Base-by-base conservation (phyloP, 2,797 vertebrate genomes). In the Artibeus jamaicensis region DNA sequence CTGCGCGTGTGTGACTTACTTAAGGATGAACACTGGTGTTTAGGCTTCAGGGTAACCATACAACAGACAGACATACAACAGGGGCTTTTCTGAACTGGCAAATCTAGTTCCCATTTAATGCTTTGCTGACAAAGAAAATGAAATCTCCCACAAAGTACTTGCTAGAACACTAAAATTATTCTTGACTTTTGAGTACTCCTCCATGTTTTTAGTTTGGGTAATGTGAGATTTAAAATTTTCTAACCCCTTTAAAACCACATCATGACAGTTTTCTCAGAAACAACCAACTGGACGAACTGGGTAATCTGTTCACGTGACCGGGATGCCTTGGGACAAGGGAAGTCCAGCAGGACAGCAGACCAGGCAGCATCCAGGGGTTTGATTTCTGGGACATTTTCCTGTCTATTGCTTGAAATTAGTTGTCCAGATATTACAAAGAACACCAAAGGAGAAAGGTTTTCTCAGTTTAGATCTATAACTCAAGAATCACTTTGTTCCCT, bases 201-300 rank as follows among this genome's bases (percentile, higher is more conserved):
- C 89, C 59, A 65, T 77, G 59, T n/a, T 82, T 91, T 88, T 46
- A 65, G 46, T 77, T 70, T 62, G 46, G 46, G 59, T 44, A 71
- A 65, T 70, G 53, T 89, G 71, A 93, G 71, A 81, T 44, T 87
- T 83, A 53, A 71, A 79, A n/a, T 19, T 50, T 73, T 39, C 62
- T 37, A 71, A 18, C 3, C 10, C 9, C 42, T 90, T 34, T 39
- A 84, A 90, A 93, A 71, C 73, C 18, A 93, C 10, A 91, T 26
- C 29, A 71, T 48, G 22, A 50, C 39, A 68, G 44, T 74, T 83
- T 87, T 87, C 67, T 95, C 55, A 82, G 90, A 85, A 92, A 90
- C 44, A 86, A 48, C 7, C 50, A 82, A 53, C 32, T 42, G 39
- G 68, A 53, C 21, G 4, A 93, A 71, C 39, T 59, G 46, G 34